These are phyloP conservation scores for Plectus sambesii DNA, from an alignment of 1,140 invertebrate species.

Conservation along the genomic window DNA sequence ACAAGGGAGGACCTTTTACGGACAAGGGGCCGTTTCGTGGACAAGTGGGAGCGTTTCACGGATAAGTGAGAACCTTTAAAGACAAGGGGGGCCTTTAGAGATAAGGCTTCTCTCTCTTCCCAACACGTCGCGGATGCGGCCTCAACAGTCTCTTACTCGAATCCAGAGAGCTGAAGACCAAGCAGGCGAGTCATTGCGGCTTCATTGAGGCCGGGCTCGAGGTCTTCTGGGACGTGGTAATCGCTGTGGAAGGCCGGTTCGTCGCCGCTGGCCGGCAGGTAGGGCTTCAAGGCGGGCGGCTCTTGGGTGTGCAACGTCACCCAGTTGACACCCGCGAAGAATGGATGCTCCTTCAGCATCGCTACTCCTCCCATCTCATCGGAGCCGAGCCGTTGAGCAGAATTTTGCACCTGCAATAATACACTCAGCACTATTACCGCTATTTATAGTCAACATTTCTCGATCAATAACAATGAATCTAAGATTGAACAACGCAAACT, in stretches of 20 bases:
- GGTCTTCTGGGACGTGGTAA: conserved; percentile 55
- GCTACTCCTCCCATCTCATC: conserved; percentile 23
- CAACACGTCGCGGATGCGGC: conserved; percentile 1
- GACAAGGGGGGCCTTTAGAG: too few relatives aligned
- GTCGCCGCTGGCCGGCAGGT: conserved; percentile 63
- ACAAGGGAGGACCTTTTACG: too few relatives aligned
- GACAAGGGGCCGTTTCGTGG: too few relatives aligned
- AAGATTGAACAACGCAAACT: too few relatives aligned
- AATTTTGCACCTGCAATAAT: background rate
- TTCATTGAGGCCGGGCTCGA: conserved; percentile 72
- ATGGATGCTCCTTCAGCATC: conserved; percentile 23
- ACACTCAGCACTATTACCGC: background rate
- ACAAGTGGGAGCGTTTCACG: too few relatives aligned
- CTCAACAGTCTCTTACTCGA: conserved; percentile 27
- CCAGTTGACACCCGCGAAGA: conserved; percentile 60
- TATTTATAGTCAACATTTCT: too few relatives aligned
- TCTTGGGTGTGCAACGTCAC: conserved; percentile 63
- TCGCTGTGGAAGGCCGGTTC: conserved; percentile 55
- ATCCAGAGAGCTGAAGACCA: conserved; percentile 58
- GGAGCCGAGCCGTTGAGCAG: conserved; percentile 24
- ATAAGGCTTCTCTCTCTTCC: too few relatives aligned
- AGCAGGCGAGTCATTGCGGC: conserved; percentile 63
- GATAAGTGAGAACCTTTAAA: too few relatives aligned
- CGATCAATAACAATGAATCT: background rate
- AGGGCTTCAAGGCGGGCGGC: conserved; percentile 68